Conservation (phyloP, 2,113 vertebrate species). For the Delphinus delphis region DNA sequence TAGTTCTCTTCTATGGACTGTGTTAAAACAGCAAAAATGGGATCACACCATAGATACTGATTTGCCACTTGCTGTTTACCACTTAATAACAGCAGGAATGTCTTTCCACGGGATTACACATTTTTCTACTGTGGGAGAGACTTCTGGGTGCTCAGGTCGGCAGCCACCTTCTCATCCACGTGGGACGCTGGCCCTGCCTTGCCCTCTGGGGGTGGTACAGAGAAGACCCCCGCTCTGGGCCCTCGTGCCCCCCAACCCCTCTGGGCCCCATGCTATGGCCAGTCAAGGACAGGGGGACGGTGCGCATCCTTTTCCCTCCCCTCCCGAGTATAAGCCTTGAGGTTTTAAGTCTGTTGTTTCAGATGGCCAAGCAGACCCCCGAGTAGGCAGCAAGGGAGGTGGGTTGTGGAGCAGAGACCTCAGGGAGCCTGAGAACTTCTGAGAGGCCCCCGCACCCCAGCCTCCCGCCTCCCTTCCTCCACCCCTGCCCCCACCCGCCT, state of each 20-base stretch:
- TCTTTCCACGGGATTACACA: neutral
- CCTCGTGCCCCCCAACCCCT: neutral
- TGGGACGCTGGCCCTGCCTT: neutral
- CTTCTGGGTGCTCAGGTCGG: fast-evolving
- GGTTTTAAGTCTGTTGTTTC: neutral
- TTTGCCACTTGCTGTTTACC: neutral
- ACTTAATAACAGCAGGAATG: neutral
- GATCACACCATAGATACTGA: neutral
- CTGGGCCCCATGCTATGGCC: neutral
- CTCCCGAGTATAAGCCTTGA: neutral
- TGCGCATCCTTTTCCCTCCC: neutral
- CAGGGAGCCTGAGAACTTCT: neutral
- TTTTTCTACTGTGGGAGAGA: neutral
- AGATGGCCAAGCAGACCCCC: neutral
- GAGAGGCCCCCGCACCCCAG: neutral
- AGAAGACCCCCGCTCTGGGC: neutral
- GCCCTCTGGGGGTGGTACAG: too few relatives aligned
- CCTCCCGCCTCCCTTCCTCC: neutral
- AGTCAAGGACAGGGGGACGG: neutral
- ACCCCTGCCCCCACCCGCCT: neutral
- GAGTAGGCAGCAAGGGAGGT: neutral
- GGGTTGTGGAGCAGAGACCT: neutral
- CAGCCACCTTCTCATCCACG: fast-evolving
- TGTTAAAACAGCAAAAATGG: neutral
- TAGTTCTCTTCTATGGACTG: neutral